phyloP scores from a whole-genome alignment of 2,888 invertebrate genomes.

The Pheosia gnoma region DNA sequence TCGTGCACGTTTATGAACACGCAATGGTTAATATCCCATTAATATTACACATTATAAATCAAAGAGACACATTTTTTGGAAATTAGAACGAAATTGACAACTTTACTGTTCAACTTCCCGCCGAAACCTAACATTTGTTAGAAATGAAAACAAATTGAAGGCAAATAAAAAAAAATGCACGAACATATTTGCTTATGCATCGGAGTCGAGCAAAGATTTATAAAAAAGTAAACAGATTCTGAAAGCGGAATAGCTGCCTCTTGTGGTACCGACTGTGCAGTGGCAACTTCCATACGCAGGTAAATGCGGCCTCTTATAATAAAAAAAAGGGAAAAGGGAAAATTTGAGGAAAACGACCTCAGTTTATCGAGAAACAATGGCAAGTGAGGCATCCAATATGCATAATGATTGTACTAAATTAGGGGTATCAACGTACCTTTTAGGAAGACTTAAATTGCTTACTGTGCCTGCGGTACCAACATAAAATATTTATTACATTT shows the following conservation, averaged over 20 bases:
- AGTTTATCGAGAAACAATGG: slow-evolving; percentile 77
- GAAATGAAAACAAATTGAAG: not conserved
- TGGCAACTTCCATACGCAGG: slow-evolving; percentile 66
- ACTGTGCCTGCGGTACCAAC: slow-evolving; percentile 42
- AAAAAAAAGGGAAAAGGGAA: slow-evolving; percentile 69
- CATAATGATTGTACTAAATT: slow-evolving; percentile 81
- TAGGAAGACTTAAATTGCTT: slow-evolving; percentile 70
- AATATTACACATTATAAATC: not conserved
- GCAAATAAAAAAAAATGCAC: not conserved
- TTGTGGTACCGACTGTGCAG: slow-evolving; percentile 51
- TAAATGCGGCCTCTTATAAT: slow-evolving; percentile 70
- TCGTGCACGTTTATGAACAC: too few species aligned
- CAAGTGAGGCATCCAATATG: slow-evolving; percentile 75
- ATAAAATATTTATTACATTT: too few species aligned
- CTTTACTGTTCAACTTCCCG: too few species aligned
- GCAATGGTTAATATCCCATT: too few species aligned
- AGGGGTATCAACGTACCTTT: slow-evolving; percentile 64
- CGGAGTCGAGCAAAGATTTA: slow-evolving; percentile 18
- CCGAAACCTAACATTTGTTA: too few species aligned
- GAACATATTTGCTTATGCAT: slow-evolving; percentile 13
- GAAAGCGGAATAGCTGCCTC: slow-evolving; percentile 25
- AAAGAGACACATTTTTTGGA: too few species aligned
- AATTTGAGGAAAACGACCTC: slow-evolving; percentile 65
- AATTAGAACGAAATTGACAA: too few species aligned
- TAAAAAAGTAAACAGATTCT: slow-evolving; percentile 19